Evolutionary conservation across 2,113 vertebrate species (phyloP), one percentile per base, ranked within the genome.

Genomic region (Natator depressus): DNA sequence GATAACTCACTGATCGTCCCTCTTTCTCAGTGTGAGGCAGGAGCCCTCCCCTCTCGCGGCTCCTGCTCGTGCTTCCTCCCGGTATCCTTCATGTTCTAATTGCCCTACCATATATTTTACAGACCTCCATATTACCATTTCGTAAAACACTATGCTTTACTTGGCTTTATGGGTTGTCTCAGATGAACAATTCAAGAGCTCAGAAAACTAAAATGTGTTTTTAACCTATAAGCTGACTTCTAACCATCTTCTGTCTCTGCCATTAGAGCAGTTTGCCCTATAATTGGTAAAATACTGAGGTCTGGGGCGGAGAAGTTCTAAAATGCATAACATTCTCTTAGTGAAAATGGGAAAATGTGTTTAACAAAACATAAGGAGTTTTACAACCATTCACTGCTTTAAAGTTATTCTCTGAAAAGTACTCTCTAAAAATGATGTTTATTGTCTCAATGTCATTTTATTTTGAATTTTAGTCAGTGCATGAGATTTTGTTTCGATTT

Each of bases 61-160:
- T 42, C 42, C 42, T 42, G 42, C 42, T 42, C 42, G 5, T 42
- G 42, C 42, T 42, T 42, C 42, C 42, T 42, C 42, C 42, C 42
- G 42, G 42, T 42, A 42, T 9, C 93, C 91, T 95, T 96, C 88
- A 29, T 22, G 35, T 85, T 29, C 86, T 83, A 81, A 69, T 53
- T 85, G 69, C 80, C 84, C 84, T 53, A 80, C 92, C 8, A 89
- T 87, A 0, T 49, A 80, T 94, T 96, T 93, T 93, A 89, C 53
- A 17, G 83, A 27, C 62, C 80, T 79, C 79, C 35, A 4, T n/a
- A 51, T 82, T 89, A 82, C 25, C 38, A 85, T n/a, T 88, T 80
- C 88, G 92, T 83, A 90, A 92, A 85, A 69, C 35, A 35, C 90
- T 13, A 62, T 8, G 47, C 90, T 79, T 17, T 65, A 85, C 69